These are phyloP conservation scores for Epinephelus awoara DNA, from an alignment of 2,797 vertebrate genomes.

Conservation along the genomic window DNA sequence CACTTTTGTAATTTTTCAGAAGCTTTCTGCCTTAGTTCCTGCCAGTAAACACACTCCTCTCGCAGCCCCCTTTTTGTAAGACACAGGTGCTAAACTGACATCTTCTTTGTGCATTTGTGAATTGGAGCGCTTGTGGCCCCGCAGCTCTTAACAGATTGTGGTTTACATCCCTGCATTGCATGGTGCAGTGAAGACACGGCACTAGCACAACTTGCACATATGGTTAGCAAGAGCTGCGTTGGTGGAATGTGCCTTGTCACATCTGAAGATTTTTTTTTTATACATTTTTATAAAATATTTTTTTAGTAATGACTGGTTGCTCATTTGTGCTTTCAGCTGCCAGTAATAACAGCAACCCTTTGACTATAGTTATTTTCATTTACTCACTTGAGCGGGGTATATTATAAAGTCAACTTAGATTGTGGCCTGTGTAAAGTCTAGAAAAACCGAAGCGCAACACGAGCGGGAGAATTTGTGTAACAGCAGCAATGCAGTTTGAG, in stretches of 20 bases:
- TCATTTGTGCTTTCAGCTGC: slow-evolving; percentile 62
- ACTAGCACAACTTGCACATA: slow-evolving; percentile 56
- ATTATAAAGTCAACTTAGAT: slow-evolving; percentile 40
- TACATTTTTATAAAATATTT: slow-evolving; percentile 55
- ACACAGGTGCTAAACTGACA: slow-evolving; percentile 74
- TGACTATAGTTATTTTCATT: slow-evolving; percentile 58
- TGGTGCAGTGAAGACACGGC: slow-evolving; percentile 60
- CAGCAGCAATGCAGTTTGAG: slow-evolving; percentile 53
- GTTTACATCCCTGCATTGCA: slow-evolving; percentile 70
- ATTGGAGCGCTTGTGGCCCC: slow-evolving; percentile 42
- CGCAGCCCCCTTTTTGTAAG: slow-evolving; percentile 31
- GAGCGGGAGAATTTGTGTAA: slow-evolving; percentile 54
- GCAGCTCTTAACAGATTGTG: slow-evolving; percentile 69
- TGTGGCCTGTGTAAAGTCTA: slow-evolving; percentile 70
- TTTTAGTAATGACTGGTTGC: slow-evolving; percentile 51
- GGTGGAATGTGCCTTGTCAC: slow-evolving; percentile 52
- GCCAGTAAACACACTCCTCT: slow-evolving; percentile 53
- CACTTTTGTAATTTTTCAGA: slow-evolving; percentile 43
- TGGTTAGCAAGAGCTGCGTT: slow-evolving; percentile 45
- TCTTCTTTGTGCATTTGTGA: slow-evolving; percentile 65
- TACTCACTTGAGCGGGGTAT: slow-evolving; percentile 45
- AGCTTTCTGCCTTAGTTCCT: slow-evolving; percentile 56
- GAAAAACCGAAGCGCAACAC: slow-evolving; percentile 61
- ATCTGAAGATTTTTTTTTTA: slow-evolving; percentile 68
- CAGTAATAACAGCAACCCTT: slow-evolving; percentile 69